Evolutionary conservation across 2,888 invertebrate genomes (phyloP).

Genomic region (Ceramica pisi): DNA sequence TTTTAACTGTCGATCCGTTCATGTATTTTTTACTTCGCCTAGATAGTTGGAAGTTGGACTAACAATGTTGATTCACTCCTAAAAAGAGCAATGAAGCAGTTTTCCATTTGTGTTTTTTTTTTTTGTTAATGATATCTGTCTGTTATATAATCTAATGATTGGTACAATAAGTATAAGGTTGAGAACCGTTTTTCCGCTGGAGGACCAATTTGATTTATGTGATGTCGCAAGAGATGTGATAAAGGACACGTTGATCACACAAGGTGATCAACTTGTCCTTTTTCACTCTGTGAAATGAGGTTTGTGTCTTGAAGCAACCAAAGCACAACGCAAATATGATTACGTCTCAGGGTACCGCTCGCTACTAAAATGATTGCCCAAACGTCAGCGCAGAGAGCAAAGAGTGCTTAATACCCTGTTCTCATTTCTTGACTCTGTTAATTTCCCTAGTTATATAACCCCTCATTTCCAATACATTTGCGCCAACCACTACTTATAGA

Average conservation of each 20-base stretch:
- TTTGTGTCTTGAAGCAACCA: background rate
- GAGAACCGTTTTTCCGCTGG: background rate
- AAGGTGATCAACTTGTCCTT: background rate
- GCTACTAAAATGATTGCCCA: too few species aligned
- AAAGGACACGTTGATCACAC: too few species aligned
- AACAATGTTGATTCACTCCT: constrained; percentile 35
- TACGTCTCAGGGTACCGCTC: too few species aligned
- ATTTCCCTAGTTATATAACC: too few species aligned
- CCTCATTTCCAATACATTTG: too few species aligned
- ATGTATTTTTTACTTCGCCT: constrained; percentile 31
- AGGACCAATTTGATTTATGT: background rate
- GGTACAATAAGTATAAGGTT: background rate
- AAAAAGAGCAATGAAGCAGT: constrained; percentile 12
- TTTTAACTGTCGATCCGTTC: constrained; percentile 30
- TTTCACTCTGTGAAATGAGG: background rate
- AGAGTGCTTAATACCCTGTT: too few species aligned
- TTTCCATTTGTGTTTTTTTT: constrained; percentile 10
- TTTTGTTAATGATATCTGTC: constrained; percentile 1
- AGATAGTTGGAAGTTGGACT: constrained; percentile 40
- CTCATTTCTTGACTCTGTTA: too few species aligned
- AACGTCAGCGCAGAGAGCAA: too few species aligned
- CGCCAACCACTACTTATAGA: too few species aligned
- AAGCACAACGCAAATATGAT: too few species aligned
- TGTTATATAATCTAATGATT: background rate
- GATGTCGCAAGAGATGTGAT: too few species aligned